These are phyloP conservation scores for Tenthredo scrophulariae DNA, from an alignment of 2,888 invertebrate genomes.

Conservation along the genomic window DNA sequence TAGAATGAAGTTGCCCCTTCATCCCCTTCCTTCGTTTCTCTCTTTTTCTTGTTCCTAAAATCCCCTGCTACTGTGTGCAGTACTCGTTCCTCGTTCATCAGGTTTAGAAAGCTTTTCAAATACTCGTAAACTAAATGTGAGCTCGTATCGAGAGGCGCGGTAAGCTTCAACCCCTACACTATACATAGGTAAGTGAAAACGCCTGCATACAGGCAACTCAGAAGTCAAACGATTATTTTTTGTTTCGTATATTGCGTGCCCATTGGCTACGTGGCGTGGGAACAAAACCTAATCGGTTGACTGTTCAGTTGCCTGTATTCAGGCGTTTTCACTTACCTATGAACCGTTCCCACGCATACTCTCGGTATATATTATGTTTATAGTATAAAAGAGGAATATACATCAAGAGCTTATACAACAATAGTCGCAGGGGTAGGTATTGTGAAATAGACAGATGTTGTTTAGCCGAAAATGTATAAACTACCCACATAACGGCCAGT, in stretches of 20 bases:
- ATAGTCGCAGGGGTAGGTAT: slow-evolving; percentile 9
- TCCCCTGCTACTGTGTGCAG: neutral
- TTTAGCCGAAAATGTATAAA: slow-evolving; percentile 2
- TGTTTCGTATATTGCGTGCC: too few relatives aligned
- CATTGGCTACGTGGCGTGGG: too few relatives aligned
- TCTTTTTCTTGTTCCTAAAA: neutral
- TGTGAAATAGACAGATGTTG: slow-evolving; percentile 17
- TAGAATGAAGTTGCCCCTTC: slow-evolving; percentile 12
- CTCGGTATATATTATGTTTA: neutral
- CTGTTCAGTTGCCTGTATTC: too few relatives aligned
- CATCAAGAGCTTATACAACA: slow-evolving; percentile 23
- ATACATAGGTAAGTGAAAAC: too few relatives aligned
- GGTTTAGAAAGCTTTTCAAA: slow-evolving; percentile 44
- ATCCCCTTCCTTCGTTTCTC: neutral
- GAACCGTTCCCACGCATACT: too few relatives aligned
- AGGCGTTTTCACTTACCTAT: too few relatives aligned
- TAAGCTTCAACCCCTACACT: neutral
- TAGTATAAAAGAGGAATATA: neutral
- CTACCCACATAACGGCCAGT: neutral
- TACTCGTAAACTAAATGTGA: slow-evolving; percentile 16
- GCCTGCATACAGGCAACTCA: too few relatives aligned
- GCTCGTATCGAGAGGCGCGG: neutral
- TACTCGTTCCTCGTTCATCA: neutral
- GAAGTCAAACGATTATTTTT: too few relatives aligned
- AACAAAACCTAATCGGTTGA: too few relatives aligned